These are phyloP conservation scores for Rhagium mordax DNA, from an alignment of 2,888 invertebrate species.

Conservation along the genomic window DNA sequence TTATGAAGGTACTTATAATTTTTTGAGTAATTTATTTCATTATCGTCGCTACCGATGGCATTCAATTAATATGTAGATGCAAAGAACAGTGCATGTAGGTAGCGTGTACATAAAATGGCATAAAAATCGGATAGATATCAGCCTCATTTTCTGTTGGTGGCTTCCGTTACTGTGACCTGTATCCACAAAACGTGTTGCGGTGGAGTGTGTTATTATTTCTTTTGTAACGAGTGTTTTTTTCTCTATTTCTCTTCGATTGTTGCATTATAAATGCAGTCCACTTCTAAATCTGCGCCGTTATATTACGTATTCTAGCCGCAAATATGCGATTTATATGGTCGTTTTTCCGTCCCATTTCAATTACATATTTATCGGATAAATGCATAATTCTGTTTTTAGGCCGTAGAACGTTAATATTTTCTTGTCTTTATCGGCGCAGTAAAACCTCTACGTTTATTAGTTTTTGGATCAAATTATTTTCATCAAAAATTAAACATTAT, in stretches of 20 bases:
- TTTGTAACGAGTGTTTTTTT: slow-evolving; percentile 47
- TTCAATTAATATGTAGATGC: slow-evolving; percentile 35
- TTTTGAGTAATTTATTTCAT: slow-evolving; percentile 39
- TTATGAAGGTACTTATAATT: slow-evolving; percentile 40
- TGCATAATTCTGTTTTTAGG: slow-evolving; percentile 27
- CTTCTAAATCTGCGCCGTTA: slow-evolving; percentile 43
- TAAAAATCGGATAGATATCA: slow-evolving; percentile 56
- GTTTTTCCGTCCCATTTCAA: slow-evolving; percentile 24
- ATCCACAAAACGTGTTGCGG: slow-evolving; percentile 57
- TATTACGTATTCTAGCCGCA: slow-evolving; percentile 43
- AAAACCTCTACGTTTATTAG: neutral
- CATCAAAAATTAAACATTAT: too few relatives aligned
- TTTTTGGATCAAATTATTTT: too few relatives aligned
- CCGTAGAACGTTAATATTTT: slow-evolving; percentile 1
- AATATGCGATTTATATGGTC: slow-evolving; percentile 41
- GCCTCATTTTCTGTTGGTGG: slow-evolving; percentile 51
- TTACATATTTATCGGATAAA: slow-evolving; percentile 29
- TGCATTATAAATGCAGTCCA: slow-evolving; percentile 44
- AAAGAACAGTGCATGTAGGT: slow-evolving; percentile 36
- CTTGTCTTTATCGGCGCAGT: neutral
- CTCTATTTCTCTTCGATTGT: slow-evolving; percentile 43
- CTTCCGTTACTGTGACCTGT: slow-evolving; percentile 57
- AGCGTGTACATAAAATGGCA: slow-evolving; percentile 47
- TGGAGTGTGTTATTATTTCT: slow-evolving; percentile 49
- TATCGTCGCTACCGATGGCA: slow-evolving; percentile 23